These are phyloP conservation scores for Hetaerina titia DNA, from an alignment of 2,888 invertebrate genomes.

Conservation along the genomic window DNA sequence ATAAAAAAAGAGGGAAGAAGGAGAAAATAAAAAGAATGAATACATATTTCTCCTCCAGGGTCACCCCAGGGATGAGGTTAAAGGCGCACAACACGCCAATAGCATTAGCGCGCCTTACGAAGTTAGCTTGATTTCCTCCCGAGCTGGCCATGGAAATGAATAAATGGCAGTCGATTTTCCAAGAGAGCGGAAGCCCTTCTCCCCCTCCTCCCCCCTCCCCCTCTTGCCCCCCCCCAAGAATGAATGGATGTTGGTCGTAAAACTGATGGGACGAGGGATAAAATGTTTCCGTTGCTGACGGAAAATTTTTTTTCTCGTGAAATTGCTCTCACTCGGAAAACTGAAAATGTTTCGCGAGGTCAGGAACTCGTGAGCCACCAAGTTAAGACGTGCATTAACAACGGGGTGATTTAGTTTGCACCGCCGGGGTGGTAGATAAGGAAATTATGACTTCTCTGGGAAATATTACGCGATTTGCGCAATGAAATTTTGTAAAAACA, in stretches of 20 bases:
- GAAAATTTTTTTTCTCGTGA: neutral
- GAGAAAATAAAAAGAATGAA: neutral
- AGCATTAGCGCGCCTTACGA: neutral
- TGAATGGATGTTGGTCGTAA: neutral
- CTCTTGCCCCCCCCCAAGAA: neutral
- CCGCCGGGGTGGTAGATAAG: too few relatives aligned
- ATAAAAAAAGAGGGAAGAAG: neutral
- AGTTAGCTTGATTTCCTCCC: neutral
- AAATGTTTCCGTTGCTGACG: neutral
- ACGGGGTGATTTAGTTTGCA: too few relatives aligned
- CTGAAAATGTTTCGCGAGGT: neutral
- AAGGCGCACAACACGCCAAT: neutral
- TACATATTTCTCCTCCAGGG: neutral
- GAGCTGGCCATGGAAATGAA: neutral
- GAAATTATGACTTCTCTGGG: too few relatives aligned
- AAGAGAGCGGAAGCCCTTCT: neutral
- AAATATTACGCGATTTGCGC: too few relatives aligned
- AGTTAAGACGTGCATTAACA: too few relatives aligned
- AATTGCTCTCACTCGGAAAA: neutral
- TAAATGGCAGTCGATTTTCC: neutral
- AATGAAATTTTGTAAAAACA: too few relatives aligned
- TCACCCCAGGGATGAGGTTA: neutral
- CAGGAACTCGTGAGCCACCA: too few relatives aligned
- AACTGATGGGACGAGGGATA: neutral
- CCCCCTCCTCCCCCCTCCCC: too few relatives aligned